phyloP scores from a whole-genome alignment of 2,888 invertebrate species.

The Venusia cambrica region DNA sequence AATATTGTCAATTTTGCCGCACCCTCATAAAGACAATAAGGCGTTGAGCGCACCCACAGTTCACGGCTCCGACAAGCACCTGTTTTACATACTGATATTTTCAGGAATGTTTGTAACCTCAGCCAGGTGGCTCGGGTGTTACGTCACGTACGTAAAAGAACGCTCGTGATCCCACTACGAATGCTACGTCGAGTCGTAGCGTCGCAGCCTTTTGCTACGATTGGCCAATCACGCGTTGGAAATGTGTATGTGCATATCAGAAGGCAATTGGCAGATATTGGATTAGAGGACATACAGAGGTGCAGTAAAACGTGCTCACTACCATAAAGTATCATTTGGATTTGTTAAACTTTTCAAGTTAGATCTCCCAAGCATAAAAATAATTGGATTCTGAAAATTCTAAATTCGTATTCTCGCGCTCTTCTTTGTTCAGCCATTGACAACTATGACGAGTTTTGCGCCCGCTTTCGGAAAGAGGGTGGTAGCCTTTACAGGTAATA shows the following conservation, averaged over 20 bases:
- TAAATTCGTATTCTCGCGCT: too few species aligned
- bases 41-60: constrained; percentile 25
- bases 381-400: too few species aligned
- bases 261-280: constrained; percentile 13
- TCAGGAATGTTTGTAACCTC: constrained; percentile 34
- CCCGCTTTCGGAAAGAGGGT: too few species aligned
- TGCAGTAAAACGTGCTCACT: constrained; percentile 1
- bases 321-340: not conserved
- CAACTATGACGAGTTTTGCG: too few species aligned
- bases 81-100: constrained; percentile 48
- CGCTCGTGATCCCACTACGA: constrained; percentile 15
- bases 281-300: constrained; percentile 6
- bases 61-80: constrained; percentile 28
- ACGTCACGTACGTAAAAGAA: constrained; percentile 29
- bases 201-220: constrained; percentile 31
- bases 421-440: too few species aligned
- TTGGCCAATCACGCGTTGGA: constrained; percentile 26
- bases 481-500: too few species aligned
- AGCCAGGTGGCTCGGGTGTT: constrained; percentile 35
- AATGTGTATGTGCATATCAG: constrained; percentile 21
- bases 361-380: too few species aligned
- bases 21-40: constrained; percentile 32
- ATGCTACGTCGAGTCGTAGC: constrained; percentile 38
- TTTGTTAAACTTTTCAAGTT: constrained; percentile 19
- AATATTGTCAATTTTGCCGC: constrained; percentile 4